Evolutionary conservation across 1,140 invertebrate genomes (phyloP).

Genomic region (Brachionus plicatilis): DNA sequence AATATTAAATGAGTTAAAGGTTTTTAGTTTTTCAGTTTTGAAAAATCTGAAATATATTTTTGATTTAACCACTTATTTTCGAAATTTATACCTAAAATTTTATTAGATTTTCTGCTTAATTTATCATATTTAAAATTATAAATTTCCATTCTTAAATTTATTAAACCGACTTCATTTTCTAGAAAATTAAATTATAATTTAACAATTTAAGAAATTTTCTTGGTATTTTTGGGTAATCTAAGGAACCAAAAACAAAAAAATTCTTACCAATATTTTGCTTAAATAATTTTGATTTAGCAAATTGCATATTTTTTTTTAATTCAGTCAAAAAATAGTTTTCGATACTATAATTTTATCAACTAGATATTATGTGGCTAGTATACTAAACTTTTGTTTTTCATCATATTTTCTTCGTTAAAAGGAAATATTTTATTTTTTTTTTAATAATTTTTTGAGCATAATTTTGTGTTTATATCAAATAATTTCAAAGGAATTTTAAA

Average conservation of each 20-base stretch:
- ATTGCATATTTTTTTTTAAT: not conserved
- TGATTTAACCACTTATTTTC: too few species aligned
- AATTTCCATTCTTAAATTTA: not conserved
- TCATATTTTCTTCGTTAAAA: not conserved
- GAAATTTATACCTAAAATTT: not conserved
- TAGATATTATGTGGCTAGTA: not conserved
- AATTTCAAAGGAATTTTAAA: not conserved
- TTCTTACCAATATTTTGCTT: not conserved
- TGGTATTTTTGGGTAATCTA: not conserved
- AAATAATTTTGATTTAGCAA: not conserved
- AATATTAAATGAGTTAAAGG: too few species aligned
- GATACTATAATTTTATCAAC: not conserved
- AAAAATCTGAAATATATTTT: too few species aligned
- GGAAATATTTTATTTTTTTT: not conserved
- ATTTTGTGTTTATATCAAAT: not conserved
- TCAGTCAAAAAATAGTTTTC: not conserved
- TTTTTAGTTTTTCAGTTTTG: too few species aligned
- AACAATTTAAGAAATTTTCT: not conserved
- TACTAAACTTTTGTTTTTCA: not conserved
- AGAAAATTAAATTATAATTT: not conserved
- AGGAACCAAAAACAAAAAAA: not conserved
- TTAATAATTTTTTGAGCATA: not conserved
- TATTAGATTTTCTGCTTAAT: not conserved
- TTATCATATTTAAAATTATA: not conserved
- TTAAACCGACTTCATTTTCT: not conserved